Conservation (phyloP, 1,140 invertebrate genomes). For the Drepana arcuata region DNA sequence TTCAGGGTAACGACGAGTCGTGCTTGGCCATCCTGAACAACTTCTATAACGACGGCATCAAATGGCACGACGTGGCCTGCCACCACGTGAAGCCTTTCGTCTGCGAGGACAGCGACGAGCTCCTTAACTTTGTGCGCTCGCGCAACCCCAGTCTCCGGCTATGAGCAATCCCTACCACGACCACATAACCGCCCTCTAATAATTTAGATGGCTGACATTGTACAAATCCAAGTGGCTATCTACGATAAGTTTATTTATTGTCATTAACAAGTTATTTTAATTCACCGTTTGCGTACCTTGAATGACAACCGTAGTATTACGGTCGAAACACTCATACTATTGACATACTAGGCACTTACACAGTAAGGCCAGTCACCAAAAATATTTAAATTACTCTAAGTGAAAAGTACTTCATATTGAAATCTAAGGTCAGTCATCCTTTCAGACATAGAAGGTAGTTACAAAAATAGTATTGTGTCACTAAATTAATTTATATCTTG, state of each 20-base stretch:
- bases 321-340: too few species aligned
- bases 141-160: constrained; percentile 88
- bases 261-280: too few species aligned
- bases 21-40: constrained; percentile 92
- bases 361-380: background rate
- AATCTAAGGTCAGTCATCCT: constrained; percentile 36
- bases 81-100: constrained; percentile 94
- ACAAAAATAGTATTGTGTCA: constrained; percentile 9
- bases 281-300: constrained; percentile 1
- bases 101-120: constrained; percentile 92
- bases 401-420: background rate
- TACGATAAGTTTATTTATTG: constrained; percentile 64
- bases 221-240: constrained; percentile 56
- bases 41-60: constrained; percentile 93
- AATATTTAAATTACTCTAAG: background rate
- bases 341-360: too few species aligned
- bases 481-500: constrained; percentile 22
- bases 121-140: constrained; percentile 91
- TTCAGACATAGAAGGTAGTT: too few species aligned
- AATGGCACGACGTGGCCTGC: constrained; percentile 94
- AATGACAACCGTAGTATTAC: background rate
- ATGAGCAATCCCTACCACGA: constrained; percentile 59
- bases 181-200: constrained; percentile 28
- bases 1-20: constrained; percentile 89
- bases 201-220: constrained; percentile 51